These are phyloP conservation scores for Spisula subtruncata DNA, from an alignment of 2,888 invertebrate species.

Conservation along the genomic window DNA sequence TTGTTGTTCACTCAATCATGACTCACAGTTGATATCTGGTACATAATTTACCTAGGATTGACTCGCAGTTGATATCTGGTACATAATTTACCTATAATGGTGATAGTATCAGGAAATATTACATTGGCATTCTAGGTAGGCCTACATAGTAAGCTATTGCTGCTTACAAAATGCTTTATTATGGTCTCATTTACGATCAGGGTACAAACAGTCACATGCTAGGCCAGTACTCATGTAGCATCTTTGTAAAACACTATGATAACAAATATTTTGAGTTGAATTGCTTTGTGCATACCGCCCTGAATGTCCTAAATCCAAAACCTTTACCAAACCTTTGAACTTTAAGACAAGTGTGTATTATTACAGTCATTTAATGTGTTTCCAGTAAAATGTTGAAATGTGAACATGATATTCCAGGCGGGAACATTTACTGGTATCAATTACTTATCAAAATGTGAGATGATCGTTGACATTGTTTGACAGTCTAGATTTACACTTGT, in stretches of 20 bases:
- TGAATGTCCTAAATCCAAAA: too few species aligned
- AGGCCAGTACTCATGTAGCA: too few species aligned
- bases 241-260: too few species aligned
- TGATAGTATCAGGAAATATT: neutral
- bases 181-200: neutral
- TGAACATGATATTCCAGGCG: neutral
- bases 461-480: neutral
- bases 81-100: neutral
- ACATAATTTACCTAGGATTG: neutral
- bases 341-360: too few species aligned
- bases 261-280: too few species aligned
- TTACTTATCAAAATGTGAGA: neutral
- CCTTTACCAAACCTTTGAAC: too few species aligned
- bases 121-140: neutral
- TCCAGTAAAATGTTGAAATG: neutral
- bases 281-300: too few species aligned
- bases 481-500: neutral
- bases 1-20: neutral
- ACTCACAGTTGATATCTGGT: neutral
- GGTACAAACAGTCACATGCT: neutral
- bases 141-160: neutral
- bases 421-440: neutral
- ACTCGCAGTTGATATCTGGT: neutral
- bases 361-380: too few species aligned
- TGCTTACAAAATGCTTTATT: neutral